These are phyloP conservation scores for Galerucella nymphaeae DNA, from an alignment of 2,888 invertebrate species.

Conservation along the genomic window DNA sequence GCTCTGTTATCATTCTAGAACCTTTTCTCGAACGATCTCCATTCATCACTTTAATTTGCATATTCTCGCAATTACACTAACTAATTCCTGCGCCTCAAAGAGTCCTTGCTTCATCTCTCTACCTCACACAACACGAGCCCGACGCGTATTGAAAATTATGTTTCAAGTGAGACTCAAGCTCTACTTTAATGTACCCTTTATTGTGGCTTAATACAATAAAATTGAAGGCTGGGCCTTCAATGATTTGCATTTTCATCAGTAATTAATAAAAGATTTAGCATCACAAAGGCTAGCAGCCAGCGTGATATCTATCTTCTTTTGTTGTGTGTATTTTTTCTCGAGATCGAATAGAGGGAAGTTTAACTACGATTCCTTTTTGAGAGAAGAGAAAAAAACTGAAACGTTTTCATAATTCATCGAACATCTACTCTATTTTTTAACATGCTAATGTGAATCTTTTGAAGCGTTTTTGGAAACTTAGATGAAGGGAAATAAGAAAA, in stretches of 20 bases:
- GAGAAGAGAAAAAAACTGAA: too few species aligned
- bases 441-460: too few species aligned
- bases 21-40: slow-evolving; percentile 29
- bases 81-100: slow-evolving; percentile 33
- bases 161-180: slow-evolving; percentile 35
- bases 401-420: too few species aligned
- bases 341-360: neutral
- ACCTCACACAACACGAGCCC: slow-evolving; percentile 16
- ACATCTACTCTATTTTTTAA: too few species aligned
- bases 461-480: too few species aligned
- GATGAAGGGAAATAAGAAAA: too few species aligned
- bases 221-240: slow-evolving; percentile 34
- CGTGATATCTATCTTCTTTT: slow-evolving; percentile 42
- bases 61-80: slow-evolving; percentile 35
- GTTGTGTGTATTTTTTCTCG: slow-evolving; percentile 17
- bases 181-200: slow-evolving; percentile 37
- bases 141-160: slow-evolving; percentile 32
- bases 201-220: slow-evolving; percentile 41
- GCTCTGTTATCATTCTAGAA: slow-evolving; percentile 29
- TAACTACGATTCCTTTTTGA: neutral
- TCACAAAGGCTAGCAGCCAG: slow-evolving; percentile 41
- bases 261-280: slow-evolving; percentile 47
- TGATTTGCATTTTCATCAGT: slow-evolving; percentile 47
- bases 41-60: slow-evolving; percentile 35
- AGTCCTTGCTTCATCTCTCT: slow-evolving; percentile 9